Percentiles rank a stretch among this genome's conserved stretches.
Conservation (phyloP, 64 coral and sea anemone species). For the Pocillopora damicornis region DNA sequence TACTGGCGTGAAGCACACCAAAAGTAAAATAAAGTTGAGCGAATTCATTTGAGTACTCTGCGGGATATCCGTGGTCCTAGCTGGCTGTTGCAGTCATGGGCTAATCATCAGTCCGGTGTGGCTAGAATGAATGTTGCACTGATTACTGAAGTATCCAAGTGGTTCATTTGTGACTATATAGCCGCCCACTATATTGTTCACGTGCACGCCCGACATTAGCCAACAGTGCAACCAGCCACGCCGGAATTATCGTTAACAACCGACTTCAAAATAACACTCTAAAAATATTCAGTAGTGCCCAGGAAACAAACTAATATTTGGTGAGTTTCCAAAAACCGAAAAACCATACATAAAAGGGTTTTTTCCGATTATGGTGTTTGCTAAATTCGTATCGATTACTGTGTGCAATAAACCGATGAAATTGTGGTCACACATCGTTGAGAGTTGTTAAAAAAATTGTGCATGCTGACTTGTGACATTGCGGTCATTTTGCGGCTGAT, state of each 20-base stretch:
- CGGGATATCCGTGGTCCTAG: slow-evolving; percentile 25
- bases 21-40: slow-evolving; percentile 56
- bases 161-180: slow-evolving; percentile 41
- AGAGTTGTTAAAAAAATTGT: slow-evolving; percentile 8
- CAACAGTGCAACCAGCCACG: slow-evolving; percentile 29
- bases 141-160: slow-evolving; percentile 38
- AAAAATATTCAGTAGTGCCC: slow-evolving; percentile 5
- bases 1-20: slow-evolving; percentile 38
- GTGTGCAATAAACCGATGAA: slow-evolving; percentile 23
- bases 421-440: slow-evolving; percentile 35
- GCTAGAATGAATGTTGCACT: slow-evolving; percentile 25
- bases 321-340: slow-evolving; percentile 1
- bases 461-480: slow-evolving; percentile 23
- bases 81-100: slow-evolving; percentile 6
- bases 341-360: slow-evolving; percentile 13
- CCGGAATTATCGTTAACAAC: slow-evolving; percentile 10
- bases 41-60: slow-evolving; percentile 51
- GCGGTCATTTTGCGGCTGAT: slow-evolving; percentile 19
- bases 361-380: background rate
- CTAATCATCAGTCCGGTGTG: background rate
- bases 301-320: slow-evolving; percentile 17
- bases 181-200: slow-evolving; percentile 44
- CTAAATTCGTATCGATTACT: background rate
- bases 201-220: slow-evolving; percentile 39
- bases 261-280: slow-evolving; percentile 3